A percentile compares a stretch with the other conserved stretches of the same genome.
Evolutionary conservation across 2,888 invertebrate species (phyloP).

Genomic region (Lingula anatina): DNA sequence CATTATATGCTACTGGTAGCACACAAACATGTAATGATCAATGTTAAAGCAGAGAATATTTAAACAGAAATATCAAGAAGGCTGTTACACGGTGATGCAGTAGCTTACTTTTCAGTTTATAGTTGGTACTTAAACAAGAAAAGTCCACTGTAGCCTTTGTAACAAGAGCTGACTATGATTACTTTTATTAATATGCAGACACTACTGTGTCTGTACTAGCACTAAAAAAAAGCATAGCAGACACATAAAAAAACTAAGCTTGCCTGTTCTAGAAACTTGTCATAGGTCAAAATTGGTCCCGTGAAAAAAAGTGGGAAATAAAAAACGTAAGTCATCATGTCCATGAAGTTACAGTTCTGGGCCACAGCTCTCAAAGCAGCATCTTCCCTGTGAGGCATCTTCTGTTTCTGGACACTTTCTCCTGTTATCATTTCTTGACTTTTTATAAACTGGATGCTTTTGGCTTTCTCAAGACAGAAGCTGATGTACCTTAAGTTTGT

Average conservation of each 20-base stretch:
- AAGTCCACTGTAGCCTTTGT: no score
- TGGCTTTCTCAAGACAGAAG: slow-evolving; percentile 60
- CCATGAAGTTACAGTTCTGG: slow-evolving; percentile 22
- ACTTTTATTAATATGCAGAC: no score
- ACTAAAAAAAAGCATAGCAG: no score
- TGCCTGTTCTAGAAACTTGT: slow-evolving; percentile 62
- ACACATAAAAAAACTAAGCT: slow-evolving; percentile 16
- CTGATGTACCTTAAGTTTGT: slow-evolving; percentile 64
- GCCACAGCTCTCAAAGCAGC: neutral
- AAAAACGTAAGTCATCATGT: slow-evolving; percentile 69
- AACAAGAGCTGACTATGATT: no score
- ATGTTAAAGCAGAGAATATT: no score
- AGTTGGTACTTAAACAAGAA: no score
- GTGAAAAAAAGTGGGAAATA: slow-evolving; percentile 78
- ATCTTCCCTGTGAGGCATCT: neutral
- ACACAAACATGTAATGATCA: no score
- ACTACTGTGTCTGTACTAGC: no score
- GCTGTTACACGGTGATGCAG: no score
- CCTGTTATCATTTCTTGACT: neutral
- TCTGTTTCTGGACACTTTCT: neutral
- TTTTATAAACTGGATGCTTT: neutral
- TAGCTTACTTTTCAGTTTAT: no score
- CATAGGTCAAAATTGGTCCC: slow-evolving; percentile 78
- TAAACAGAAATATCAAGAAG: no score
- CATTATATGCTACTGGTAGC: no score